Conservation (phyloP, 2,888 invertebrate species). For the Nomada fucata region DNA sequence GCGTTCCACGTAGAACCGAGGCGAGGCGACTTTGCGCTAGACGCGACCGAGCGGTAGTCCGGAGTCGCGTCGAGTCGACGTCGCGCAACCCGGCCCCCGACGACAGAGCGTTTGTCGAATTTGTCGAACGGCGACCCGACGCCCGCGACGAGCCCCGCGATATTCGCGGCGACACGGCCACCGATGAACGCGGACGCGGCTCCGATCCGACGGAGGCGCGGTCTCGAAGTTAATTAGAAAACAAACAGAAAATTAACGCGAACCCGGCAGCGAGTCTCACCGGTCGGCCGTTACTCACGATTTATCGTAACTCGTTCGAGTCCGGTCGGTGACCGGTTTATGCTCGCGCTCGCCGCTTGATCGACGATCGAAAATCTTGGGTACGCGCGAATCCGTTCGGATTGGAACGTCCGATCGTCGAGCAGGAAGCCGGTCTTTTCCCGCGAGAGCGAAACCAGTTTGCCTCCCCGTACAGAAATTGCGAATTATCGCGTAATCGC, state of each 20-base stretch:
- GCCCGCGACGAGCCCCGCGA: constrained; percentile 60
- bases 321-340: constrained; percentile 75
- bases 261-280: constrained; percentile 79
- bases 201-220: constrained; percentile 12
- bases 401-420: constrained; percentile 6
- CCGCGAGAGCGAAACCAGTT: constrained; percentile 65
- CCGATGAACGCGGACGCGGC: constrained; percentile 45
- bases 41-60: background rate
- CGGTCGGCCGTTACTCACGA: constrained; percentile 77
- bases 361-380: constrained; percentile 73
- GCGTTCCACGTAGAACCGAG: background rate
- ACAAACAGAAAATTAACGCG: constrained; percentile 81
- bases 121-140: constrained; percentile 63
- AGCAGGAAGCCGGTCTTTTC: constrained; percentile 58
- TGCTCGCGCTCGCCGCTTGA: constrained; percentile 52
- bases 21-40: constrained; percentile 6
- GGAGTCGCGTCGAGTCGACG: background rate
- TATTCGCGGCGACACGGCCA: constrained; percentile 62
- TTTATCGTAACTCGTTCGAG: constrained; percentile 82
- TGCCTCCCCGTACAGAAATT: constrained; percentile 37
- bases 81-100: too few relatives aligned
- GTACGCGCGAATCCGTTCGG: constrained; percentile 51
- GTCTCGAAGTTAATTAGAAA: constrained; percentile 80
- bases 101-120: constrained; percentile 54
- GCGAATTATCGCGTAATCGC: constrained; percentile 67